Conservation (phyloP, 2,888 invertebrate genomes). For the Salpingus planirostris region DNA sequence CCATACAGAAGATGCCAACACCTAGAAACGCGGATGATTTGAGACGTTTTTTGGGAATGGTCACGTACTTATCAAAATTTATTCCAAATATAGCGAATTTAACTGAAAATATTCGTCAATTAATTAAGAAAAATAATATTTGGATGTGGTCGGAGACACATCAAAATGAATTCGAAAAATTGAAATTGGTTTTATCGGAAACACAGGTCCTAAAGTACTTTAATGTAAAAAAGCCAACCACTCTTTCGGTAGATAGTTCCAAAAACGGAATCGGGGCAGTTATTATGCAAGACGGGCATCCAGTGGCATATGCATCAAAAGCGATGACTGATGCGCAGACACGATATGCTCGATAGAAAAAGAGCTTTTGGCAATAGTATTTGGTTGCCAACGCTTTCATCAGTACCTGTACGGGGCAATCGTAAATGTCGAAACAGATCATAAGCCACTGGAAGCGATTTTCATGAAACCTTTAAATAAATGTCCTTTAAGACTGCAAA, state of each 20-base stretch:
- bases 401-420: conserved; percentile 19
- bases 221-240: background rate
- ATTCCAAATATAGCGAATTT: background rate
- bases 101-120: background rate
- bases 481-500: background rate
- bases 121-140: background rate
- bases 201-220: background rate
- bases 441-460: background rate
- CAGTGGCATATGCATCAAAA: background rate
- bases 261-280: background rate
- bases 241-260: background rate
- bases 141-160: background rate
- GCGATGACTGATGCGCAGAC: conserved; percentile 16
- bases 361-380: conserved; percentile 19
- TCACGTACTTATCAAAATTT: background rate
- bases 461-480: background rate
- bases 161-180: background rate
- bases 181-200: background rate
- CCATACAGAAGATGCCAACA: conserved; percentile 4
- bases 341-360: conserved; percentile 24
- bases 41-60: background rate
- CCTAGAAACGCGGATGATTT: conserved; percentile 3
- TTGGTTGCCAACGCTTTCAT: conserved; percentile 18
- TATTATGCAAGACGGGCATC: background rate
- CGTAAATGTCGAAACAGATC: conserved; percentile 4